Evolutionary conservation across 92 coral and sea anemone genomes (phyloP), one percentile per base, ranked within the genome.

Genomic region (Chrysogorgia sp.): DNA sequence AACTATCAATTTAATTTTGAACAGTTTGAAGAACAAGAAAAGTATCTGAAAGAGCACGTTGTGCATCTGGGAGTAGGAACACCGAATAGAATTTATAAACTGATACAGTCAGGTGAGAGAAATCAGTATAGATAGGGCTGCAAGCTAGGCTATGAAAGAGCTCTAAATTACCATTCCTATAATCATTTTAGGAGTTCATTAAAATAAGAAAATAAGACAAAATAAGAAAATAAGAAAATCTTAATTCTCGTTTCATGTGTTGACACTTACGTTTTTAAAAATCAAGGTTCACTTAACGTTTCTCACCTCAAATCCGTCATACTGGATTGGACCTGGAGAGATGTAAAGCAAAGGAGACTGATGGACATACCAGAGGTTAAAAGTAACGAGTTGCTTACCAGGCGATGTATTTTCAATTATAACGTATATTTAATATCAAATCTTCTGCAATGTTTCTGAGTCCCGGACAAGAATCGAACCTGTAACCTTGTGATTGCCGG

Each of bases 271-370:
- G 6, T 34, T 32, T 56, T 10, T 30, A 28, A 9, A 37, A 64
- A 9, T 66, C 2, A 75, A 96, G 99, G 89, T 63, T 75, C 92
- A 21, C 59, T 96, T 15, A 87, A 81, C 45, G 83, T 87, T 9
- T 76, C 69, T 2, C 75, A 77, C 52, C 81, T 91, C 32, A 91
- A 87, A 34, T 91, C 86, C 67, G 88, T 87, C 19, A 80, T 96
- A 29, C 75, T 96, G 33, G 99, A 96, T 83, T 96, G 99, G 99
- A 89, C 97, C 0, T 96, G 99, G 99, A 81, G 92, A 24, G 99
- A 96, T 72, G 83, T 86, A 56, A 96, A 96, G 48, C 96, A 86
- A 40, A 83, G 97, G 30, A 75, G 91, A 32, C 88, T 96, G 32
- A 83, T 85, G 35, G 99, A 96, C 40, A 92, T 89, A 55, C 97